A percentile compares a stretch with the other conserved stretches of the same genome.
These are phyloP conservation scores for Tyrannus savana DNA, from an alignment of 2,113 vertebrate genomes.

Conservation along the genomic window DNA sequence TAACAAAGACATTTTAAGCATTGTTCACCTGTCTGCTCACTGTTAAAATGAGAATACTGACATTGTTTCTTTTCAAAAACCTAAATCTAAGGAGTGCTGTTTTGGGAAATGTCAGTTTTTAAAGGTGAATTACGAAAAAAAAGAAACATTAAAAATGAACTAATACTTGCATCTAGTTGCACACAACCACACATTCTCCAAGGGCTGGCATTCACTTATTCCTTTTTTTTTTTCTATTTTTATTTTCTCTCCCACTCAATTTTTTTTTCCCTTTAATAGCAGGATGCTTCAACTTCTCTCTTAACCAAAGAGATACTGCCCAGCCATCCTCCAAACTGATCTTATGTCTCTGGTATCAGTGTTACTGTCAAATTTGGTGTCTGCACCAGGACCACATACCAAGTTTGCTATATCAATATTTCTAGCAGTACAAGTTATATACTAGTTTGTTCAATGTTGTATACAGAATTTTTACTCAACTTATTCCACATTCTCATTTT, in stretches of 20 bases:
- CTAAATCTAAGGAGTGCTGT: neutral
- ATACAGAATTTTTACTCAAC: neutral
- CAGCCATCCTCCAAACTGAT: neutral
- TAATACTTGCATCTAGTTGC: neutral
- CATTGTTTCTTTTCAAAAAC: neutral
- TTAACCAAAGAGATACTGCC: neutral
- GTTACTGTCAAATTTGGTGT: neutral
- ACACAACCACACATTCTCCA: neutral
- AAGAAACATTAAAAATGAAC: neutral
- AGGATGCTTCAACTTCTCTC: neutral
- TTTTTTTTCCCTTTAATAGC: neutral
- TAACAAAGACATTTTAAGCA: neutral
- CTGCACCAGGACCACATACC: neutral
- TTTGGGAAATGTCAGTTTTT: neutral
- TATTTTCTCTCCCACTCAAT: accelerated
- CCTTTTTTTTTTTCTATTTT: neutral
- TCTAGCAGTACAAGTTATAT: neutral
- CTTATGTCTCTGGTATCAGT: neutral
- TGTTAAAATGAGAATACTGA: neutral
- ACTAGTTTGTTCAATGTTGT: neutral
- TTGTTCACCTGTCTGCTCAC: neutral
- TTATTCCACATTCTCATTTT: neutral
- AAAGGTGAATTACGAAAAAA: neutral
- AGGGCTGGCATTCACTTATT: neutral
- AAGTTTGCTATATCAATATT: neutral